Conservation (phyloP, 2,113 vertebrate species). For the Cinclus cinclus region DNA sequence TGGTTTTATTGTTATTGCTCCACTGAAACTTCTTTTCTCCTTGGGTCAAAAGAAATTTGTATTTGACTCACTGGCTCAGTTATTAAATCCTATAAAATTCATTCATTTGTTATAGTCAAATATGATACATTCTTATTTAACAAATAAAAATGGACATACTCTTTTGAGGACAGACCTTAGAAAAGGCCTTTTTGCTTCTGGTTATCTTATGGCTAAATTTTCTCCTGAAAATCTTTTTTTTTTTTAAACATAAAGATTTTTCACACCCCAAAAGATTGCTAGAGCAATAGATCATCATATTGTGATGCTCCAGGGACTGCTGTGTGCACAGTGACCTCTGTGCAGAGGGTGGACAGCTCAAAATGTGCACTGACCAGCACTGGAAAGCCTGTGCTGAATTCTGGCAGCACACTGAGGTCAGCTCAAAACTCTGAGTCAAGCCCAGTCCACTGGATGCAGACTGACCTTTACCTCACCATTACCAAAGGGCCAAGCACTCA, state of each 20-base stretch:
- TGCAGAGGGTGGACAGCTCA: fast-evolving
- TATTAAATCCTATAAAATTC: conserved; percentile 11
- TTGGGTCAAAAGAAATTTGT: not conserved
- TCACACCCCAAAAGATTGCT: not conserved
- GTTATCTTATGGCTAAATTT: not conserved
- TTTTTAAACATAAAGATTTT: not conserved
- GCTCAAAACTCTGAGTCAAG: not conserved
- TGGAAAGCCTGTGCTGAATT: not conserved
- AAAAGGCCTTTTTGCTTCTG: not conserved
- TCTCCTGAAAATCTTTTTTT: not conserved
- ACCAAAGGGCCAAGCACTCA: not conserved
- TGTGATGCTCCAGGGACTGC: not conserved
- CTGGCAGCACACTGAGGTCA: not conserved
- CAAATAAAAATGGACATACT: not conserved
- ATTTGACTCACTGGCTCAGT: not conserved
- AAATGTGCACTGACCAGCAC: not conserved
- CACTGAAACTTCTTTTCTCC: conserved; percentile 8
- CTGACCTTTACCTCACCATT: not conserved
- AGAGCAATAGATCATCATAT: not conserved
- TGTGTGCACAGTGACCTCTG: not conserved
- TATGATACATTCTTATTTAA: not conserved
- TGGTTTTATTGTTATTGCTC: conserved; percentile 5
- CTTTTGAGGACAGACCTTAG: not conserved
- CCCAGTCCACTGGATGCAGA: not conserved
- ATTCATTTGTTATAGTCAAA: not conserved